Conservation (phyloP, 2,113 vertebrate genomes). For the Macquaria australasica region DNA sequence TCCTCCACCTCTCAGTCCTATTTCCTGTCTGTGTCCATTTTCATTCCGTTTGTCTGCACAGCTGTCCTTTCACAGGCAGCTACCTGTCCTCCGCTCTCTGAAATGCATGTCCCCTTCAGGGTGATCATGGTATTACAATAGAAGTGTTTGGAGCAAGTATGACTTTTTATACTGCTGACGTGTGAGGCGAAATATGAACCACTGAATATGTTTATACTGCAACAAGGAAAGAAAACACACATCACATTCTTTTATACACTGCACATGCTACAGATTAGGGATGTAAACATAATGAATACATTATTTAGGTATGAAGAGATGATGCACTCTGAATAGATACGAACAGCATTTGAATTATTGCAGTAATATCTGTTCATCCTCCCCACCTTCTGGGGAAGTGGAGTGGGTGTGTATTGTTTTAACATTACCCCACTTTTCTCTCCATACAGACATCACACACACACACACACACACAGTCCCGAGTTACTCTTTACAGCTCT, state of each 20-base stretch:
- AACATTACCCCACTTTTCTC: no score
- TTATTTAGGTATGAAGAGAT: background rate
- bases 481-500: background rate
- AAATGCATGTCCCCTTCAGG: slow-evolving; percentile 28
- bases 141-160: background rate
- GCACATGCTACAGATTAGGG: background rate
- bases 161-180: background rate
- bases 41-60: background rate
- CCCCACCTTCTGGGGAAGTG: no score
- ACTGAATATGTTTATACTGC: background rate
- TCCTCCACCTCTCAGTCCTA: slow-evolving; percentile 14
- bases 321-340: background rate
- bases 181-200: background rate
- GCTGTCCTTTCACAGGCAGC: slow-evolving; percentile 4
- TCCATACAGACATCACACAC: background rate
- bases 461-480: background rate
- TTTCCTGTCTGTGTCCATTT: slow-evolving; percentile 15
- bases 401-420: no score
- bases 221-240: background rate
- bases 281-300: background rate
- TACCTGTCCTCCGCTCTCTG: background rate
- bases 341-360: background rate
- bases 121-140: background rate
- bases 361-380: background rate
- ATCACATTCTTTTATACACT: background rate